Evolutionary conservation across 2,797 vertebrate genomes (phyloP), one percentile per base, ranked within the genome.

Genomic region (Morus bassanus): DNA sequence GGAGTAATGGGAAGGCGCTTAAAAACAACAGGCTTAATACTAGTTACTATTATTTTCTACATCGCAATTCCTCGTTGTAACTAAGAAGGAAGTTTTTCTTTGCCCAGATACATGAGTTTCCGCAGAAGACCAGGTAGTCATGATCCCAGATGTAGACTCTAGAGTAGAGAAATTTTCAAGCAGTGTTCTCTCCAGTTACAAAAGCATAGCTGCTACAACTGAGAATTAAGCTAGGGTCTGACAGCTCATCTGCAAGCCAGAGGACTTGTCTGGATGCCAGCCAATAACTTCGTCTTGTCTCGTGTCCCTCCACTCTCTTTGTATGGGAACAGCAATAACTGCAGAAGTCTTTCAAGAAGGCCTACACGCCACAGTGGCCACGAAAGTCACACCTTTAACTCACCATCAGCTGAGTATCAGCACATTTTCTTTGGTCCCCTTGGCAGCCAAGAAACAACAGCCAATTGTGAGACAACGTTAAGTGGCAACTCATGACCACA

Each of bases 41-140:
- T 6, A 59, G 11, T 51, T 93, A 88, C 31, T 1, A 2, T 73
- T 76, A 28, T 46, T 81, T 50, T 35, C 45, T 30, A 43, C 21
- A 18, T 1, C 0, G 3, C 0, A 0, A 57, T 25, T 79, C 21
- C 46, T 63, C 45, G 13, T 53, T 39, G 1, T 13, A 85, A 92
- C 3, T 37, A 37, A 31, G 67, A 68, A 61, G 23, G 28, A 18
- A 25, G 63, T 3, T 59, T 67, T 53, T 46, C n/a, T 84, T 83
- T 70, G 13, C 28, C 23, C 8, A n/a, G 25, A n/a, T 0, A 43
- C 27, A 48, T 35, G 28, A 68, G 48, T 59, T 77, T 45, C 1
- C 0, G 19, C 57, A 41, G 59, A 80, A 77, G 31, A 43, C 3
- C 48, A 88, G 8, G 46, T 31, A 70, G 50, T 54, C 37, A 41